A percentile compares a stretch with the other conserved stretches of the same genome.
Evolutionary conservation across 2,888 invertebrate species (phyloP).

Genomic region (Polietes domitor): DNA sequence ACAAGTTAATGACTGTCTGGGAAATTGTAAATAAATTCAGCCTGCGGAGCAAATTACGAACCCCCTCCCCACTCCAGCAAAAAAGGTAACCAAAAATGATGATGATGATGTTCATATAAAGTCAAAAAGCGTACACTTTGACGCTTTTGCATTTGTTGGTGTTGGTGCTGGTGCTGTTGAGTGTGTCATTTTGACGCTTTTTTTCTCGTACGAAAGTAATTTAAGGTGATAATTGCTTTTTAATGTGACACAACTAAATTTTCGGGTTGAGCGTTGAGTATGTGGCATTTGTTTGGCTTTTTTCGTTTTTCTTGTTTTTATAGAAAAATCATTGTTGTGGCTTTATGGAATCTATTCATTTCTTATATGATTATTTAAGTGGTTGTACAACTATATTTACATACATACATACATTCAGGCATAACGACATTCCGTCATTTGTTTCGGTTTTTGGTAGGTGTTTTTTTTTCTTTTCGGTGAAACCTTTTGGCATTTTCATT

Average conservation of each 20-base stretch:
- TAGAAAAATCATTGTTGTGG: background rate
- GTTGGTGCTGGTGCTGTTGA: too few relatives aligned
- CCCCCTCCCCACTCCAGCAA: too few relatives aligned
- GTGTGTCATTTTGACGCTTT: constrained; percentile 60
- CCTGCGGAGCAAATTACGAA: too few relatives aligned
- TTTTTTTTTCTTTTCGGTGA: constrained; percentile 30
- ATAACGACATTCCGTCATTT: background rate
- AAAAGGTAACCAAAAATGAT: too few relatives aligned
- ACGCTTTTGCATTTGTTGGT: too few relatives aligned
- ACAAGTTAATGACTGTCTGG: too few relatives aligned
- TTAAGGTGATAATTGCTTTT: constrained; percentile 80
- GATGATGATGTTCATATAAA: too few relatives aligned
- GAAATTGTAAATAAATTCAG: too few relatives aligned
- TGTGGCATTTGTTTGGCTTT: constrained; percentile 5
- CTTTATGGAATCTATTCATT: constrained; percentile 37
- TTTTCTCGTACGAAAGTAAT: constrained; percentile 73
- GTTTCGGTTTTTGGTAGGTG: constrained; percentile 29
- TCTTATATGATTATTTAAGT: constrained; percentile 30
- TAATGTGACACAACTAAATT: constrained; percentile 80
- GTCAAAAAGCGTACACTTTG: background rate
- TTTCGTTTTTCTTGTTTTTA: too few relatives aligned
- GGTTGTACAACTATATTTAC: constrained; percentile 45
- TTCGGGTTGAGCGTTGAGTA: constrained; percentile 52
- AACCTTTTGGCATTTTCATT: constrained; percentile 31
- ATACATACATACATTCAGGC: constrained; percentile 2